Base-by-base conservation (phyloP, 1,140 invertebrate genomes). In the Lerema accius region DNA sequence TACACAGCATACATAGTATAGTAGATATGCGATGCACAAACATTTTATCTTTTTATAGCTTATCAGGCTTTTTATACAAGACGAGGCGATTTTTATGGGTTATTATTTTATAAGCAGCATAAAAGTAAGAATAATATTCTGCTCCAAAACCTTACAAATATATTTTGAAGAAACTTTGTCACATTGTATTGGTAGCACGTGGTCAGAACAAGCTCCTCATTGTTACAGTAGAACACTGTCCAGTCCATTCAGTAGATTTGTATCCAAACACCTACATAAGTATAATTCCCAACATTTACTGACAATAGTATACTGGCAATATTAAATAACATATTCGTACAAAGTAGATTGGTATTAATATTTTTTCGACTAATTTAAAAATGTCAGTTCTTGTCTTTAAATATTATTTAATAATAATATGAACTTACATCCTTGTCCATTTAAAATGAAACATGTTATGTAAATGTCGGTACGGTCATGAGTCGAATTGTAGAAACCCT, bases 401-500 rank as follows among this genome's bases (percentile, higher is more conserved):
- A 45, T 11, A 37, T 37, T 11, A 37, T 42, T n/a, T n/a, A n/a
- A n/a, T 14, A 43, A 42, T 28, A 56, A 43, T 42, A 53, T 42
- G 37, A 53, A 23, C 17, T 40, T 13, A 9, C 11, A 55, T 59
- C 43, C n/a, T 59, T 55, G 5, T 53, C 14, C 49, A 50, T 35
- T 49, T 55, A 37, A 50, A 53, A 37, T 63, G 17, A 53, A 65
- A 69, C 55, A 32, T 49, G 35, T 50, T 9, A 40, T 39, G 35
- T 19, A 53, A 10, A 37, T 32, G 65, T 67, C 60, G 35, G 45
- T 61, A 60, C 39, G 28, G 43, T 28, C 56, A 69, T 46, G 40
- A 69, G 63, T 63, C 46, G 43, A 71, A 67, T 71, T 46, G 17
- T 69, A 58, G 70, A 66, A 67, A 76, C 73, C 73, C 73, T 76